Evolutionary conservation across 2,113 vertebrate genomes (phyloP), one percentile per base, ranked within the genome.

Genomic region (Cavia aperea): DNA sequence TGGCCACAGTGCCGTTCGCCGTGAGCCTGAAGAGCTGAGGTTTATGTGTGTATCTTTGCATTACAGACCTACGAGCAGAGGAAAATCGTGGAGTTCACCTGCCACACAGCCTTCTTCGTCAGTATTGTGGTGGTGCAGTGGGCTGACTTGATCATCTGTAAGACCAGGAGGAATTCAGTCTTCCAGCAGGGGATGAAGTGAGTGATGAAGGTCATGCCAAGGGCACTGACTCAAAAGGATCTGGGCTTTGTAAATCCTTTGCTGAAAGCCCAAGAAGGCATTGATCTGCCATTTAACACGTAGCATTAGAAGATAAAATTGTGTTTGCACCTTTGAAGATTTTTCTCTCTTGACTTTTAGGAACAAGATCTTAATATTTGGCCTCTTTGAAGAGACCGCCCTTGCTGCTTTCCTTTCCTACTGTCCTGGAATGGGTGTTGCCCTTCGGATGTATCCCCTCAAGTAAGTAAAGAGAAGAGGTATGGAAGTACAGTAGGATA

Each of bases 111-210:
- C 43, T 99, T 99, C 98, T 99, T 99, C 15, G 96, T 98, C 97
- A 99, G 98, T 83, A 99, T 99, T 1, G 98, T 99, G 96, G 97
- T 99, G 4, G 98, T 99, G 91, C 98, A 99, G 88, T 98, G 98
- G 98, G 98, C 98, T 1, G 98, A 99, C 90, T 87, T 99, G 97
- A 97, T 99, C 93, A 98, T 99, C 95, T 99, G 98, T 81, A 99
- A 99, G 97, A 99, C 98, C 95, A 93, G 98, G 94, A 98, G 98
- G 96, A 99, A 98, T 94, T 99, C 98, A 0, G 98, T 98, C 94
- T 99, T 98, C 97, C 98, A 99, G 93, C 98, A 99, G 94, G 98
- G 98, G 2, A 99, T 98, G 98, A 99, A 98, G 98, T 98, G 97
- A 98, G 98, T 97, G 19, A 0, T 9, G 8, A 16, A 83, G 49